Conservation (phyloP, 2,113 vertebrate genomes). For the Meleagris gallopavo region DNA sequence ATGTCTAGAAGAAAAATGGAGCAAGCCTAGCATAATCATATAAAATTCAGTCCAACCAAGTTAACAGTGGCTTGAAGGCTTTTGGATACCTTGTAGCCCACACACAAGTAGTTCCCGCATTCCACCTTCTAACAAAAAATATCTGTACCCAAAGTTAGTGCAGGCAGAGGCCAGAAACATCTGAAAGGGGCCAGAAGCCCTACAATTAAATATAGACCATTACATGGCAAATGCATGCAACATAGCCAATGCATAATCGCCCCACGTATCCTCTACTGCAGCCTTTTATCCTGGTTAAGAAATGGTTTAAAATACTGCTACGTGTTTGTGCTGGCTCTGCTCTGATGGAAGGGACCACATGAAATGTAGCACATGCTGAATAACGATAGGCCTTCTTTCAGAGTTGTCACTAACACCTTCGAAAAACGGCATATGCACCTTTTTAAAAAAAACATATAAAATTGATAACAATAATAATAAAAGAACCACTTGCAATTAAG, state of each 20-base stretch:
- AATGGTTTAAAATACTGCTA: not conserved
- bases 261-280: not conserved
- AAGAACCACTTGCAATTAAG: not conserved
- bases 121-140: not conserved
- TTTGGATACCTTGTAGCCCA: not conserved
- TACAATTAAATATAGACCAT: not conserved
- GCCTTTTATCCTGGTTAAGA: not conserved
- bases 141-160: not conserved
- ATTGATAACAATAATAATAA: not conserved
- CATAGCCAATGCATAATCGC: not conserved
- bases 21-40: not conserved
- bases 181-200: not conserved
- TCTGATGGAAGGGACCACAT: not conserved
- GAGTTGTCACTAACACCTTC: not conserved
- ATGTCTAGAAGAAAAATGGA: not conserved
- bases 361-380: not conserved
- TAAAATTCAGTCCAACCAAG: not conserved
- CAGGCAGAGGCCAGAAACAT: not conserved
- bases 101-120: not conserved
- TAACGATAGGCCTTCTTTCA: not conserved
- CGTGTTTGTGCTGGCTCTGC: not conserved
- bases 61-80: not conserved
- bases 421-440: not conserved
- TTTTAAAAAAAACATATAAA: not conserved
- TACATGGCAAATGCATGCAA: not conserved